Percentiles rank a stretch among this genome's conserved stretches.
Evolutionary conservation across 2,797 vertebrate genomes (phyloP).

Genomic region (Acrossocheilus fasciatus): DNA sequence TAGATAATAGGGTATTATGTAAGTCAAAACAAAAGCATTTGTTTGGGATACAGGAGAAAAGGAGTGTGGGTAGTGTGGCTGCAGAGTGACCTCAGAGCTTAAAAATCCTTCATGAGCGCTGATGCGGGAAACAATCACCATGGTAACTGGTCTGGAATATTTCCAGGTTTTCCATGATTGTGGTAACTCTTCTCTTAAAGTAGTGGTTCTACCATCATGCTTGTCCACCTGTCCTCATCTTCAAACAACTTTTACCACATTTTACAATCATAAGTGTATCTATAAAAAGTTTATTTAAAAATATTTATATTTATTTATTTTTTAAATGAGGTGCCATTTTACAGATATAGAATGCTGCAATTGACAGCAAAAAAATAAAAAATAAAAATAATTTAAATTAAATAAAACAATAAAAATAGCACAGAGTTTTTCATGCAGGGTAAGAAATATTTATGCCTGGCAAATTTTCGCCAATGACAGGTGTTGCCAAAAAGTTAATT

Average conservation of each 20-base stretch:
- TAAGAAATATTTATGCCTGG: background rate
- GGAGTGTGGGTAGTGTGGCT: conserved; percentile 5
- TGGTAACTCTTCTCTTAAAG: background rate
- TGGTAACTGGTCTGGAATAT: conserved; percentile 8
- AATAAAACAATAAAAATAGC: no score
- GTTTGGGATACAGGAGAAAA: conserved; percentile 21
- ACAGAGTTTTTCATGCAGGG: background rate
- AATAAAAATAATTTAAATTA: background rate
- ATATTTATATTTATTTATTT: background rate
- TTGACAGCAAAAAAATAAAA: background rate
- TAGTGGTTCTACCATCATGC: background rate
- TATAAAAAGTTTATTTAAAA: background rate
- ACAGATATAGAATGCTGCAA: background rate
- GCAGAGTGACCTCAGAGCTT: conserved; percentile 16
- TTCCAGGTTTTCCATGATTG: conserved; percentile 13
- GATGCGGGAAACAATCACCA: background rate
- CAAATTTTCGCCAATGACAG: background rate
- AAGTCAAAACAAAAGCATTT: conserved; percentile 31
- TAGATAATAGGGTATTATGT: conserved; percentile 21
- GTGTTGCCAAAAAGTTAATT: background rate
- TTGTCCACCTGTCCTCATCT: background rate
- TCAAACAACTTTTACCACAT: background rate
- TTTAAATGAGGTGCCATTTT: background rate
- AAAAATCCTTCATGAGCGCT: conserved; percentile 8
- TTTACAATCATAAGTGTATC: background rate